Conservation (phyloP, 2,797 vertebrate genomes). For the Rhinella marina region DNA sequence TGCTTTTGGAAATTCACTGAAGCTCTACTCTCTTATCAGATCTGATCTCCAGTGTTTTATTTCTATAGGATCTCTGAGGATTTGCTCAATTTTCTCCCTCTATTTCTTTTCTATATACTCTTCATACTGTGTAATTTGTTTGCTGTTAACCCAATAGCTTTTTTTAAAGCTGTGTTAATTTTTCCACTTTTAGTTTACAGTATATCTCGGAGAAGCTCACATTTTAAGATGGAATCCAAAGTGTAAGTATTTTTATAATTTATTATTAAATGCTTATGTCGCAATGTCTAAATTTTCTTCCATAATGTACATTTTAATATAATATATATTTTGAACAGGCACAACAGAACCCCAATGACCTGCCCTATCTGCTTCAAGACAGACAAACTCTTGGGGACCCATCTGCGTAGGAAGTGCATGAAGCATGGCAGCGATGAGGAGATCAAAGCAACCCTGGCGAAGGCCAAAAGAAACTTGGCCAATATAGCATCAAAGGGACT, state of each 20-base stretch:
- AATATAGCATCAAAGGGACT: background rate
- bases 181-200: background rate
- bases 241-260: background rate
- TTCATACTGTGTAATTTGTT: background rate
- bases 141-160: background rate
- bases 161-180: background rate
- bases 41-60: too few relatives aligned
- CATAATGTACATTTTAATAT: background rate
- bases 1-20: too few relatives aligned
- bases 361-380: background rate
- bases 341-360: background rate
- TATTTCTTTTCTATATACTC: too few relatives aligned
- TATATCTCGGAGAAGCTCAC: background rate
- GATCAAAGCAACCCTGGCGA: background rate
- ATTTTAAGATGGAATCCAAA: background rate
- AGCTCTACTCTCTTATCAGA: too few relatives aligned
- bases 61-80: too few relatives aligned
- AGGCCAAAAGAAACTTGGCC: background rate
- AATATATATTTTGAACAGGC: background rate
- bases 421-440: background rate
- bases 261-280: background rate
- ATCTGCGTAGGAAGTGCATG: background rate
- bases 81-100: too few relatives aligned
- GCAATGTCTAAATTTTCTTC: background rate
- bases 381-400: background rate